Evolutionary conservation across 2,797 vertebrate genomes (phyloP).

Genomic region (Emys orbicularis): DNA sequence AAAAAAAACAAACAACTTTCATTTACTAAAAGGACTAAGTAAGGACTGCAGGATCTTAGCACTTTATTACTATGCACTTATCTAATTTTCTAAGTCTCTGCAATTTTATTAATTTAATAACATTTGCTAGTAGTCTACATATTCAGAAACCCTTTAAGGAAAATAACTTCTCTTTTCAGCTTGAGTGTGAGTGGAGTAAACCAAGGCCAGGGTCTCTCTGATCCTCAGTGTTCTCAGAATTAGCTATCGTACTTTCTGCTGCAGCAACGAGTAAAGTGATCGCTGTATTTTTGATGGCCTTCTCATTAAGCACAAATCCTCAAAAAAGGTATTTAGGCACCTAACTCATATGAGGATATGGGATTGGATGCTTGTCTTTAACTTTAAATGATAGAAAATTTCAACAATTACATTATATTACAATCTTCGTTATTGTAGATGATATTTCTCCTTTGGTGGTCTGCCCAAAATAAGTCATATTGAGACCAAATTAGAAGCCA

Average conservation of each 20-base stretch:
- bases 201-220: neutral
- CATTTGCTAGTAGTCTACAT: neutral
- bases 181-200: slow-evolving; percentile 11
- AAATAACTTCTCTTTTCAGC: slow-evolving; percentile 7
- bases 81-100: neutral
- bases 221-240: slow-evolving; percentile 30
- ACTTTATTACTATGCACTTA: neutral
- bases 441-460: neutral
- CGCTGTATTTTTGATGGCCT: neutral
- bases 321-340: neutral
- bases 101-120: neutral
- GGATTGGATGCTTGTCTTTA: neutral
- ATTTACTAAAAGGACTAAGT: neutral
- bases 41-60: neutral
- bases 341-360: neutral
- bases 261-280: neutral
- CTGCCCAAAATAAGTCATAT: neutral
- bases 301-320: neutral
- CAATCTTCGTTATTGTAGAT: neutral
- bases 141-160: neutral
- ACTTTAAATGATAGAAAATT: neutral
- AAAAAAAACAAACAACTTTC: neutral
- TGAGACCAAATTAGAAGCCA: neutral
- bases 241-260: slow-evolving; percentile 23
- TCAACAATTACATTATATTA: neutral